Conservation (phyloP, 2,888 invertebrate species). For the Catocala sponsa region DNA sequence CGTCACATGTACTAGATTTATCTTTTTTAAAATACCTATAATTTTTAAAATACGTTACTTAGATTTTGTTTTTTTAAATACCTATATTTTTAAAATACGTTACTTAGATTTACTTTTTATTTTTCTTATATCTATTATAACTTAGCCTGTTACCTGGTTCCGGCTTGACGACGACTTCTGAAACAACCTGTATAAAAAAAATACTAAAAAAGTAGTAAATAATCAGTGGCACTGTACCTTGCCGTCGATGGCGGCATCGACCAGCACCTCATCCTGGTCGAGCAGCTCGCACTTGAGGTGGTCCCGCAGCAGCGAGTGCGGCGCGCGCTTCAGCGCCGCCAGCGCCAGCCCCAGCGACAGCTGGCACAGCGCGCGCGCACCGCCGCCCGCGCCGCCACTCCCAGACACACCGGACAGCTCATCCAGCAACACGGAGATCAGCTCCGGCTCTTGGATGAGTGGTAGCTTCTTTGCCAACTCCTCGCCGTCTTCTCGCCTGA, state of each 20-base stretch:
- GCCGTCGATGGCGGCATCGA: slow-evolving; percentile 93
- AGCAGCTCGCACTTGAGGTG: slow-evolving; percentile 70
- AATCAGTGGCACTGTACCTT: slow-evolving; percentile 68
- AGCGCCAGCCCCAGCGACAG: slow-evolving; percentile 72
- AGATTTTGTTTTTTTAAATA: no score
- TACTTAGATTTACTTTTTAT: no score
- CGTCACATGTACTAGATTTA: no score
- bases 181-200: no score
- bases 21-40: no score
- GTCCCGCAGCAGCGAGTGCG: slow-evolving; percentile 69
- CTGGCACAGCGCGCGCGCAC: slow-evolving; percentile 74
- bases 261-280: slow-evolving; percentile 93
- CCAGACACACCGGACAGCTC: slow-evolving; percentile 75
- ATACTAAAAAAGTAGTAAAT: no score
- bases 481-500: slow-evolving; percentile 92
- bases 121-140: no score
- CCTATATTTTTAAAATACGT: no score
- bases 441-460: slow-evolving; percentile 88
- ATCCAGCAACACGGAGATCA: slow-evolving; percentile 84
- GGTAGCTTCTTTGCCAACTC: slow-evolving; percentile 91
- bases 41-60: no score
- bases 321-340: slow-evolving; percentile 79
- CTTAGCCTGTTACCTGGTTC: no score
- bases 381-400: slow-evolving; percentile 47
- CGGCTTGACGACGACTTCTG: no score